These are phyloP conservation scores for Pemphigus obesinymphae DNA, from an alignment of 1,140 invertebrate genomes.

Conservation along the genomic window DNA sequence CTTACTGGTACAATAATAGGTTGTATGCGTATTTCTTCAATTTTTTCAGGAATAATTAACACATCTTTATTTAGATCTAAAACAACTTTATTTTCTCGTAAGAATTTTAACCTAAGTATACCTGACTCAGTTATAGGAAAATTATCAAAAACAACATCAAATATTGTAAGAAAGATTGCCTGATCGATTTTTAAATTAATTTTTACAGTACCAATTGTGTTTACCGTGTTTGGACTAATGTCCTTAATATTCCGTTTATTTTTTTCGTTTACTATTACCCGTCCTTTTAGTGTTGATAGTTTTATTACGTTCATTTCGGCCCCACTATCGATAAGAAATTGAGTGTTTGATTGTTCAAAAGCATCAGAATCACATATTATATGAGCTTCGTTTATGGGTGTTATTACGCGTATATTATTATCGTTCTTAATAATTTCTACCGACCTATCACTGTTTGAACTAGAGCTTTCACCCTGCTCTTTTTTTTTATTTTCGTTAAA, in stretches of 20 bases:
- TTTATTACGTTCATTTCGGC: neutral
- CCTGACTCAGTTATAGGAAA: neutral
- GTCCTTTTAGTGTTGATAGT: neutral
- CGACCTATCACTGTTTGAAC: neutral
- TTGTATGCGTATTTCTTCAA: neutral
- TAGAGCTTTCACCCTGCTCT: neutral
- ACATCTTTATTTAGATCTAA: neutral
- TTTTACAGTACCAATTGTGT: neutral
- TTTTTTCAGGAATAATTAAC: too few relatives aligned
- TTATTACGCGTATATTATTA: neutral
- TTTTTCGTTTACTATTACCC: neutral
- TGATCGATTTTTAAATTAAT: too few relatives aligned
- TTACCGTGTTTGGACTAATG: neutral
- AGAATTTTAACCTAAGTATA: neutral
- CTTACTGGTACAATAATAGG: neutral
- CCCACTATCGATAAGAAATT: neutral
- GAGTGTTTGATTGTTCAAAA: neutral
- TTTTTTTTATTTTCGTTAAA: too few relatives aligned
- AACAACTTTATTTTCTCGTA: neutral
- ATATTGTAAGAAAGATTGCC: too few relatives aligned
- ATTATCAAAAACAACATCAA: too few relatives aligned
- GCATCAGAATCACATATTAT: neutral
- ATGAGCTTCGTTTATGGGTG: neutral
- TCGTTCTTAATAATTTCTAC: neutral
- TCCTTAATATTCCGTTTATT: neutral